A percentile compares a stretch with the other conserved stretches of the same genome.
Conservation (phyloP, 2,797 vertebrate species). For the Morelia viridis region DNA sequence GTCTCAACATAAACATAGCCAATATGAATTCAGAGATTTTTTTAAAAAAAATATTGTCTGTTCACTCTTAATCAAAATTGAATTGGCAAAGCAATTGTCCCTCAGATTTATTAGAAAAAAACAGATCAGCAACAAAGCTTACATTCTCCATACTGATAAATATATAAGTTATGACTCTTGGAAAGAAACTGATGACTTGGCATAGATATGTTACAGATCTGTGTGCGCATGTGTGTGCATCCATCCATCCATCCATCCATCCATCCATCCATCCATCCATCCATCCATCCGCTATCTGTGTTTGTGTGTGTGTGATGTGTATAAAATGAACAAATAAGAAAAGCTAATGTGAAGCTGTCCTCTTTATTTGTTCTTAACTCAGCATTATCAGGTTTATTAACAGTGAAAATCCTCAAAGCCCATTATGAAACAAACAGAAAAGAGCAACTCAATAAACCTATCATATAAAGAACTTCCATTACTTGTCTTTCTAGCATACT, state of each 20-base stretch:
- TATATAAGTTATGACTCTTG: slow-evolving; percentile 4
- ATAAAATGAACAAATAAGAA: background rate
- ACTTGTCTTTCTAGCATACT: slow-evolving; percentile 16
- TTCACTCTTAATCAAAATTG: background rate
- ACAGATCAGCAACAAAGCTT: background rate
- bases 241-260: too few relatives aligned
- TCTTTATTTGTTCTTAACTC: slow-evolving; percentile 13
- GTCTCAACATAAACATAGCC: background rate
- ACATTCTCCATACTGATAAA: slow-evolving; percentile 8
- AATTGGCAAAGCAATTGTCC: background rate
- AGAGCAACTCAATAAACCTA: background rate
- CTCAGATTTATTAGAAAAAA: slow-evolving; percentile 1
- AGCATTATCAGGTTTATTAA: slow-evolving; percentile 25
- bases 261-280: too few relatives aligned
- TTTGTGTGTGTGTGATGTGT: too few relatives aligned
- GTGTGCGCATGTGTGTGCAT: too few relatives aligned
- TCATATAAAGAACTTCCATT: background rate
- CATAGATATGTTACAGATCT: background rate
- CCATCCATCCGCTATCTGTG: too few relatives aligned
- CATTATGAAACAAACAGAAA: slow-evolving; percentile 15
- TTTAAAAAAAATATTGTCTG: background rate
- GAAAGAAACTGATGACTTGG: slow-evolving; percentile 2
- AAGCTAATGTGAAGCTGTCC: background rate
- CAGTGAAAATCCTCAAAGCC: slow-evolving; percentile 25
- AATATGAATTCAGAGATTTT: background rate